Conservation (phyloP, 2,797 vertebrate species). For the Chiropotes sagulatus region DNA sequence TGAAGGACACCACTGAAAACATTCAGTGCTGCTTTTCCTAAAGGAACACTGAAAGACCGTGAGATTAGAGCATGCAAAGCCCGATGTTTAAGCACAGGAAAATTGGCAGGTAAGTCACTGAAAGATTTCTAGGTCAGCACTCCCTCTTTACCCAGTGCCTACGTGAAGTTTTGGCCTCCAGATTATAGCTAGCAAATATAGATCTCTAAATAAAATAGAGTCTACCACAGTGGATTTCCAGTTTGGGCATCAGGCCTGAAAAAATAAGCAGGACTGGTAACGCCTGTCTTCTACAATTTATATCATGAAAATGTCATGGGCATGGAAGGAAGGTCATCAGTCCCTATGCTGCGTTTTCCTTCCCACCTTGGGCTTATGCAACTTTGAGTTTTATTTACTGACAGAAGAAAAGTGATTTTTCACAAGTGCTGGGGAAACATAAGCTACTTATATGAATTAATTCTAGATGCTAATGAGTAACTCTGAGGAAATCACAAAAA, state of each 20-base stretch:
- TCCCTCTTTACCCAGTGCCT: neutral
- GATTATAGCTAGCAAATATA: neutral
- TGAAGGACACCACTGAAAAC: neutral
- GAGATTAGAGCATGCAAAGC: neutral
- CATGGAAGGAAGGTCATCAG: neutral
- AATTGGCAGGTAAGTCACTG: neutral
- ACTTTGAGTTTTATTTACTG: neutral
- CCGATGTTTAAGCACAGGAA: neutral
- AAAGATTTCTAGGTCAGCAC: neutral
- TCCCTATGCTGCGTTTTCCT: neutral
- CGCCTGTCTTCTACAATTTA: neutral
- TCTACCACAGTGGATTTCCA: neutral
- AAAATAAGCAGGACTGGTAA: neutral
- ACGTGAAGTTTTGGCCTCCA: neutral
- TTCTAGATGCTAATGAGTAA: neutral
- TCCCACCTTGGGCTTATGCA: neutral
- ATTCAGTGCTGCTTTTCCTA: neutral
- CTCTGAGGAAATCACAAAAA: neutral
- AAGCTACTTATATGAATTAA: neutral
- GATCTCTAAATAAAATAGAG: neutral
- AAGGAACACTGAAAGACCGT: neutral
- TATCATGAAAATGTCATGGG: neutral
- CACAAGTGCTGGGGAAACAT: neutral
- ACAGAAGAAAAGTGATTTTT: neutral
- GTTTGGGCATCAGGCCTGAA: neutral